Conservation (phyloP, 2,888 invertebrate genomes). For the Neoitamus cyanurus region DNA sequence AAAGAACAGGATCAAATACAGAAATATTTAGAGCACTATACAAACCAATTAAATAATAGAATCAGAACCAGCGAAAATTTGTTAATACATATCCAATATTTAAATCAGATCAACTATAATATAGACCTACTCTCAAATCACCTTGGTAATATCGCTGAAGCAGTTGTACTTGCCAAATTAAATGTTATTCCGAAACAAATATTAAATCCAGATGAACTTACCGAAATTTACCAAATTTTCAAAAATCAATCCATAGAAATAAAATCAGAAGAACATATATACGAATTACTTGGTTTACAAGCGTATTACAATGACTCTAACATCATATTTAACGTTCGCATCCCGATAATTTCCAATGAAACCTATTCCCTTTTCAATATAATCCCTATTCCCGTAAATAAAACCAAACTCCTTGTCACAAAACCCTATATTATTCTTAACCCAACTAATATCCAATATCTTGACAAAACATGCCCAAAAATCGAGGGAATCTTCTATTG, state of each 20-base stretch:
- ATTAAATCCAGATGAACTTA: slow-evolving; percentile 49
- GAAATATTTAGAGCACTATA: slow-evolving; percentile 24
- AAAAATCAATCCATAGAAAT: slow-evolving; percentile 44
- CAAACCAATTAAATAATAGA: slow-evolving; percentile 32
- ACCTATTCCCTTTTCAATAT: too few species aligned
- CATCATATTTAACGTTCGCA: too few species aligned
- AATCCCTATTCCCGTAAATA: too few species aligned
- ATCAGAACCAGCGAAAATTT: slow-evolving; percentile 1
- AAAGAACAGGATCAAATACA: slow-evolving; percentile 46
- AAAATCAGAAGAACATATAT: slow-evolving; percentile 50
- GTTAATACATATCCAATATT: slow-evolving; percentile 43
- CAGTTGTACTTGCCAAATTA: slow-evolving; percentile 51
- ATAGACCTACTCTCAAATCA: slow-evolving; percentile 49
- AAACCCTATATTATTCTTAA: slow-evolving; percentile 44
- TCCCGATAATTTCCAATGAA: too few species aligned
- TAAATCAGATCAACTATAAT: slow-evolving; percentile 49
- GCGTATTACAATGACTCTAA: too few species aligned
- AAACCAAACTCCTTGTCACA: slow-evolving; percentile 26
- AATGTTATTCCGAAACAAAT: slow-evolving; percentile 51
- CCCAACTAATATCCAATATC: slow-evolving; percentile 40
- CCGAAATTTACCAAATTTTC: slow-evolving; percentile 43
- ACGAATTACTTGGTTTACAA: slow-evolving; percentile 50
- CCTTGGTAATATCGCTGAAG: slow-evolving; percentile 49
- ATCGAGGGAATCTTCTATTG: slow-evolving; percentile 44
- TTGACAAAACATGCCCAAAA: slow-evolving; percentile 31